These are phyloP conservation scores for Chironomus tentans DNA, from an alignment of 2,888 invertebrate species.

Conservation along the genomic window DNA sequence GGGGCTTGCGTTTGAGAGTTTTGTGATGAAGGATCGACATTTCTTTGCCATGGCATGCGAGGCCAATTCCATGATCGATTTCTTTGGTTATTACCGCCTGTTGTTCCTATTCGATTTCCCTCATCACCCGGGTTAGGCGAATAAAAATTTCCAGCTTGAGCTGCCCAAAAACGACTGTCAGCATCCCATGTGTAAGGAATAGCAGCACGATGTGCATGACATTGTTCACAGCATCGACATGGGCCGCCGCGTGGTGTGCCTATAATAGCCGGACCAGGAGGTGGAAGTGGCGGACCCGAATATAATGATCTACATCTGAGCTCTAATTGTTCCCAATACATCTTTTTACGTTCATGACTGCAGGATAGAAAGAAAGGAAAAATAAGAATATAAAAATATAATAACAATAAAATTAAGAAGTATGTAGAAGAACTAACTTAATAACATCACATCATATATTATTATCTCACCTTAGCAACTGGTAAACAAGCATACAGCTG, in stretches of 20 bases:
- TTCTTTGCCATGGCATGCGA: slow-evolving; percentile 61
- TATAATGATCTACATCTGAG: slow-evolving; percentile 73
- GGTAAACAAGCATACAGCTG: slow-evolving; percentile 86
- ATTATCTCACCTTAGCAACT: slow-evolving; percentile 58
- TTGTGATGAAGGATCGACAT: slow-evolving; percentile 39
- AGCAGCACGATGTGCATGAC: slow-evolving; percentile 48
- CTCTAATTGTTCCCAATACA: slow-evolving; percentile 90
- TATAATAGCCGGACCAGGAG: slow-evolving; percentile 40
- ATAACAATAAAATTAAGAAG: slow-evolving; percentile 1
- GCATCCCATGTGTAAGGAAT: slow-evolving; percentile 51
- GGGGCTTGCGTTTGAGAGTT: slow-evolving; percentile 30
- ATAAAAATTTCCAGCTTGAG: slow-evolving; percentile 69
- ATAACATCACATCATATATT: neutral
- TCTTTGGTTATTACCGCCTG: slow-evolving; percentile 30
- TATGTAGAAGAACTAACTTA: neutral
- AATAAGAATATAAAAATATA: neutral
- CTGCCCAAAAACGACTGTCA: slow-evolving; percentile 47
- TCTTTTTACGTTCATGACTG: slow-evolving; percentile 87
- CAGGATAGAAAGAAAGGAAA: no score
- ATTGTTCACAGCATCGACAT: slow-evolving; percentile 65
- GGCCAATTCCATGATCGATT: slow-evolving; percentile 56
- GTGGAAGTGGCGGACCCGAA: slow-evolving; percentile 39
- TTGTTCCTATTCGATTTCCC: slow-evolving; percentile 30
- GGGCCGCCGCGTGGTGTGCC: slow-evolving; percentile 38
- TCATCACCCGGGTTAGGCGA: slow-evolving; percentile 65